Evolutionary conservation across 2,113 vertebrate species (phyloP), one percentile per base, ranked within the genome.

Genomic region (Anser cygnoides): DNA sequence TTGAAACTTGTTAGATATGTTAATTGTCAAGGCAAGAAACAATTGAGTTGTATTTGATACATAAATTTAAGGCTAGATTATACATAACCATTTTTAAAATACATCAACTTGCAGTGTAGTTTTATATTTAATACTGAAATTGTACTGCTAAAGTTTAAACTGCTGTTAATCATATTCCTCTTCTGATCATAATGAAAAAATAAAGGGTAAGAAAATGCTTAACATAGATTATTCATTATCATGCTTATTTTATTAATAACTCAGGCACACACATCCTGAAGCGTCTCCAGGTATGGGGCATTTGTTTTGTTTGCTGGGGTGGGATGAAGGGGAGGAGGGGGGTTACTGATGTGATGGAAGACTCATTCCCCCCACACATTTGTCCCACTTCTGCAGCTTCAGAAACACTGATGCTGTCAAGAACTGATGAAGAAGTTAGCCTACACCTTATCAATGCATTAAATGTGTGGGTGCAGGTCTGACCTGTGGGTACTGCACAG

Each of bases 101-200:
- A 96, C 96, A 95, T 97, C 93, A 95, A 96, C 95, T 97, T 95
- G 94, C 96, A 97, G 96, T 97, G 96, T 97, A 97, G 95, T 97
- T 97, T 97, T 97, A 96, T 97, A 97, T 97, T 97, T 96, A 97
- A 97, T 96, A 97, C 95, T 96, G 96, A 96, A 97, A 96, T 97
- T 97, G 96, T 97, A 96, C 95, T 96, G 96, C 96, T 97, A 46
- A 97, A 95, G 84, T 97, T 97, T 95, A 95, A 97, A 95, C 93
- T 95, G 96, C 96, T 97, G 96, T 97, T 96, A 96, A 97, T 97
- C 96, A 96, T 97, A 95, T 95, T 97, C 95, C 92, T 97, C 96
- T 95, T 97, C 96, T 97, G 95, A 95, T 95, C 96, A 96, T 97
- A 96, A 96, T 96, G 93, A 95, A 95, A 97, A 97, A 97, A 97